Conservation (phyloP, 2,113 vertebrate species). For the Erythrocercus mccallii region DNA sequence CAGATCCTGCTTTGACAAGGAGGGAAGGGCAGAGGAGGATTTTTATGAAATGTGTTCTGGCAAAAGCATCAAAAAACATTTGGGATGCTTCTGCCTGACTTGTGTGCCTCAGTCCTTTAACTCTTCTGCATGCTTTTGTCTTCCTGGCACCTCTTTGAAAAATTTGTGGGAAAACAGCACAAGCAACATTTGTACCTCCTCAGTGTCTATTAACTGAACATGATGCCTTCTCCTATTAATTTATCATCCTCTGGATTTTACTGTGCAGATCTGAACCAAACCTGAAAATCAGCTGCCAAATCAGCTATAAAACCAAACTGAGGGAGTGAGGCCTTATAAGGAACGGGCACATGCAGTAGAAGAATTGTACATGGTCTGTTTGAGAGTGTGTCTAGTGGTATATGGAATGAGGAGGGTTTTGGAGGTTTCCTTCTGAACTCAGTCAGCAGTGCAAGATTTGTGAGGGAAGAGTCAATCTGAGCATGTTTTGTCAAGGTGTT, state of each 20-base stretch:
- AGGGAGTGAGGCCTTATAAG: accelerated
- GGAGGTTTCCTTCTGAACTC: not conserved
- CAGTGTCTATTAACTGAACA: not conserved
- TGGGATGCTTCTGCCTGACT: not conserved
- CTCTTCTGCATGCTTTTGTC: not conserved
- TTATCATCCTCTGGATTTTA: not conserved
- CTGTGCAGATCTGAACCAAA: not conserved
- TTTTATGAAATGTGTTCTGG: not conserved
- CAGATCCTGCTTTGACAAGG: not conserved
- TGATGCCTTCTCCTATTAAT: not conserved
- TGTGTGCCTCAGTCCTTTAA: not conserved
- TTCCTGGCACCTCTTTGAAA: not conserved
- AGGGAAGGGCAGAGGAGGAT: not conserved
- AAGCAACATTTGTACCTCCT: not conserved
- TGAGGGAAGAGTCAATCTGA: not conserved
- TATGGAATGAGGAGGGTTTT: not conserved
- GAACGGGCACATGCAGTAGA: not conserved
- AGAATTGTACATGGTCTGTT: not conserved
- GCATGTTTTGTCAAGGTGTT: not conserved
- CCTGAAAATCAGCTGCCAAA: not conserved
- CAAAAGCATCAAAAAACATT: not conserved
- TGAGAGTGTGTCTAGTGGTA: not conserved
- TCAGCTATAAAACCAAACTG: not conserved
- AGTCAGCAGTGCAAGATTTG: not conserved
- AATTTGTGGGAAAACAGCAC: not conserved